Base-by-base conservation (phyloP, 2,888 invertebrate species). In the Agrochola circellaris region DNA sequence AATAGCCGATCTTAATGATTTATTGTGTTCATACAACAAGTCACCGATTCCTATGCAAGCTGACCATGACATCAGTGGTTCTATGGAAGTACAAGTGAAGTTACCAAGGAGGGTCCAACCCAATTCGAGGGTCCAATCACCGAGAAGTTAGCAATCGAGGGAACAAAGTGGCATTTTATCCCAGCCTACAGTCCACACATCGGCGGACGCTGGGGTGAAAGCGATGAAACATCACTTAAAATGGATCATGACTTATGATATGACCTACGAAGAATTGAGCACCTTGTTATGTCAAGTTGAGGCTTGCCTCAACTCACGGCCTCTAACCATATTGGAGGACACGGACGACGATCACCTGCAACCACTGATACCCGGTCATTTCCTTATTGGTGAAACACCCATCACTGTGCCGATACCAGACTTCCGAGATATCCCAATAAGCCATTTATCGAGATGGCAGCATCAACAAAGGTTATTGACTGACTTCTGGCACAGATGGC, bases 351-450 rank as follows among this genome's bases (percentile, higher is more conserved):
- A 30, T 1, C 6, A 48, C 30, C 45, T 77, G 2, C 30, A 77
- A 42, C 79, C 85, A 30, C 75, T 89, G 2, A 90, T 88, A 13
- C 89, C 89, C 8, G 89, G 88, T n/a, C 87, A 89, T 69, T 89
- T 89, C 65, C 75, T 89, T 26, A 76, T 88, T 1, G 85, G 85
- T 7, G 88, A 89, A 75, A 38, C 81, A 13, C 82, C 80, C 2
- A 62, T 62, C 34, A 62, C 61, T 11, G 82, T 87, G 2, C 88
- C 88, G 9, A 48, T 61, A 11, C 82, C 61, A 15, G 66, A 84
- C 26, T 66, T 82, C 0, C 38, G 66, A 54, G 51, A 81, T 38
- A 61, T 79, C n/a, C 77, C 65, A 7, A 60, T 84, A 1, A 76
- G 42, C n/a, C 51, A 75, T 34, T 69, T 87, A 20, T 65, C 77